Evolutionary conservation across 2,797 vertebrate genomes (phyloP).

Genomic region (Pterois miles): DNA sequence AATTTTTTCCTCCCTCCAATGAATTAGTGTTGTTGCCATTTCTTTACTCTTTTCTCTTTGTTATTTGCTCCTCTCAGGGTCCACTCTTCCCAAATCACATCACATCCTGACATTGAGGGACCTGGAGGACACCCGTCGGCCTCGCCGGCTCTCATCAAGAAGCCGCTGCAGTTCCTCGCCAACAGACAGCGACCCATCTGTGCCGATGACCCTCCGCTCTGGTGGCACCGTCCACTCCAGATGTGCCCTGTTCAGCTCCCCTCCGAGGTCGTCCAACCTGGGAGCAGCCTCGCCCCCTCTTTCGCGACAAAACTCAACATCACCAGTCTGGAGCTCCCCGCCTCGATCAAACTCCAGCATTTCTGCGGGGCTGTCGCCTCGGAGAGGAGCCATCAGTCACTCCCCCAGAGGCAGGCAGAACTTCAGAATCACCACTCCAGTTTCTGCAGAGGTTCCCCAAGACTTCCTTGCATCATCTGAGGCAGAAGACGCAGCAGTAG

Average conservation of each 20-base stretch:
- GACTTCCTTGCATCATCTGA: constrained; percentile 81
- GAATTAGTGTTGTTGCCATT: not conserved
- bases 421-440: constrained; percentile 76
- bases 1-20: too few species aligned
- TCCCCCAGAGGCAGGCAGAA: constrained; percentile 71
- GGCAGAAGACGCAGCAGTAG: constrained; percentile 77
- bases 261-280: constrained; percentile 67
- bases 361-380: constrained; percentile 69
- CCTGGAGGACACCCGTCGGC: constrained; percentile 87
- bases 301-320: constrained; percentile 64
- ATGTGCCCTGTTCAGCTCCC: constrained; percentile 74
- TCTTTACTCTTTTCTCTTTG: not conserved
- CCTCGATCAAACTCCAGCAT: constrained; percentile 67
- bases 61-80: constrained; percentile 63
- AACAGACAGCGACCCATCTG: constrained; percentile 66
- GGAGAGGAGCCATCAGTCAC: constrained; percentile 52
- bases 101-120: constrained; percentile 90
- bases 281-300: constrained; percentile 70
- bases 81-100: constrained; percentile 82
- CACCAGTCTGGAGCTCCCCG: constrained; percentile 75
- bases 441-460: constrained; percentile 80
- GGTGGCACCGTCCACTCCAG: constrained; percentile 67
- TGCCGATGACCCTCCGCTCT: constrained; percentile 66
- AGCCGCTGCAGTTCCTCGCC: constrained; percentile 83
- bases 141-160: constrained; percentile 83